These are phyloP conservation scores for Macrobrachium nipponense DNA, from an alignment of 1,140 invertebrate genomes.

Conservation along the genomic window DNA sequence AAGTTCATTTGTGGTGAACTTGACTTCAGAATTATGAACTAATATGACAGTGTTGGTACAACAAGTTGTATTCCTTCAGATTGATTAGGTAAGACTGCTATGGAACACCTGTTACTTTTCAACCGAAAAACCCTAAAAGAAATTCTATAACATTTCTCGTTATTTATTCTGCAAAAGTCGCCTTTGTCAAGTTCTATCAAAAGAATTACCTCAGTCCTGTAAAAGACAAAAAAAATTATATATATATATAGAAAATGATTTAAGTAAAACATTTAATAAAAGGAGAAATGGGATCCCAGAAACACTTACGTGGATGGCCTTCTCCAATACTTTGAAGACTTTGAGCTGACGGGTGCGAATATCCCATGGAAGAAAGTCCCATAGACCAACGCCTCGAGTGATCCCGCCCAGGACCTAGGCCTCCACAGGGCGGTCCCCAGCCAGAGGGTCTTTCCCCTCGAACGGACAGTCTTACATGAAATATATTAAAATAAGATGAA, in stretches of 20 bases:
- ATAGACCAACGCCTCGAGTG: constrained; percentile 86
- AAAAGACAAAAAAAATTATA: constrained; percentile 1
- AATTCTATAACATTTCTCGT: no score
- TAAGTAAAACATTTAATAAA: no score
- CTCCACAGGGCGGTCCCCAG: constrained; percentile 59
- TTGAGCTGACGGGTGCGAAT: constrained; percentile 82
- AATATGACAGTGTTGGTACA: no score
- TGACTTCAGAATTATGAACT: no score
- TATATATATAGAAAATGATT: background rate
- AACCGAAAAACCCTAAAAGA: no score
- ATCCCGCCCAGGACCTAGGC: constrained; percentile 68
- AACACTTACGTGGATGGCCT: constrained; percentile 69
- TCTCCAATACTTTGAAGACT: constrained; percentile 91
- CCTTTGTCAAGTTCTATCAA: no score
- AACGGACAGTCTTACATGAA: constrained; percentile 61
- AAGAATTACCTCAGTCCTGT: background rate
- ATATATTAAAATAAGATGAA: background rate
- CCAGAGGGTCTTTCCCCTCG: constrained; percentile 65
- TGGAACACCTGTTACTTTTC: no score
- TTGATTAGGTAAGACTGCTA: no score
- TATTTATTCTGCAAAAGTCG: no score
- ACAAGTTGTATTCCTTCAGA: no score
- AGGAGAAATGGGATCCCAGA: no score
- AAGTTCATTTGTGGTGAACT: no score
- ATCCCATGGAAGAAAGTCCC: constrained; percentile 75